Base-by-base conservation (phyloP, 1,140 invertebrate genomes). In the Drosophila miranda region DNA sequence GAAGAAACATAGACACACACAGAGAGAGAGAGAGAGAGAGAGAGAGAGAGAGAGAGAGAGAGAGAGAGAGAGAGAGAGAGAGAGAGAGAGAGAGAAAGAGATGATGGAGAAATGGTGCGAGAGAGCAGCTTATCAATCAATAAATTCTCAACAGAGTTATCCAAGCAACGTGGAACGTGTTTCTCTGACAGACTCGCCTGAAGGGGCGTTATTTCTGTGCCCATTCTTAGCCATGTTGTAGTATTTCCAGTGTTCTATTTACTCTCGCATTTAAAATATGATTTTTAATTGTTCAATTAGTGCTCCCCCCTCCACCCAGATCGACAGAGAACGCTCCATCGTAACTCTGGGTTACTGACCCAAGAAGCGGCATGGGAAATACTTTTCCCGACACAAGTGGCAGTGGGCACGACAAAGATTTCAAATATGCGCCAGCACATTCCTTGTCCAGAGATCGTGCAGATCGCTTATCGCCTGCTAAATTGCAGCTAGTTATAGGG, bases 231-330 rank as follows among this genome's bases (percentile, higher is more conserved):
- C 41, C 16, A 28, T 11, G 6, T 13, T 43, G n/a, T 51, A 19
- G 26, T 6, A 42, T 30, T 19, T 59, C 51, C n/a, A 46, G 19
- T 66, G 42, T 16, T 62, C 51, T 46, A 54, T 64, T 68, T 79
- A 61, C 42, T 55, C 75, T 52, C 19, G 9, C 28, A 76, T 70
- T 77, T 77, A 51, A 46, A 62, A 68, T 58, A 76, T 49, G 53
- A 57, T 52, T 45, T 61, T 71, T 78, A 86, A 87, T 86, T 81
- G 70, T 81, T 81, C 74, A 86, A 87, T 87, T 75, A 81, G 66
- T 68, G 34, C 2, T n/a, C 45, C 26, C 21, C 8, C 23, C 4
- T 5, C 4, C 23, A 4, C 23, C 23, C 23, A 5, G 23, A 4
- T 5, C 23, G 3, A 26, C 23, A 26, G 23, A 26, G 23, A 26